phyloP scores from a whole-genome alignment of 23 tunicate species.

The Aplidium turbinatum region DNA sequence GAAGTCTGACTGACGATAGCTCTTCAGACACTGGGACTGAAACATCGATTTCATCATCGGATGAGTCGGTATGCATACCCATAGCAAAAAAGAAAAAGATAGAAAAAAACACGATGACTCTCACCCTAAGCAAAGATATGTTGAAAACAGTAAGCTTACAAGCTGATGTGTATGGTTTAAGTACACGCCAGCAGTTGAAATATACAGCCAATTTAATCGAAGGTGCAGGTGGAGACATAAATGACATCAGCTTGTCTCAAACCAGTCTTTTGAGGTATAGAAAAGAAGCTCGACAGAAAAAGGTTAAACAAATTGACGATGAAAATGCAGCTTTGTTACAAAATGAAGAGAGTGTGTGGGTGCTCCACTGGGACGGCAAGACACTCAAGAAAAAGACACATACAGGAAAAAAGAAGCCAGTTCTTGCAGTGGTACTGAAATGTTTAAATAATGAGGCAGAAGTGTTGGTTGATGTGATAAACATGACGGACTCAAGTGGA shows the following conservation, averaged over 20 bases:
- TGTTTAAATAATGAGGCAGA: neutral
- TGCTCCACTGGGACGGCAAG: conserved; percentile 27
- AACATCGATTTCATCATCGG: too few relatives aligned
- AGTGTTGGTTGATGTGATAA: conserved; percentile 13
- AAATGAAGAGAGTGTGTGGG: conserved; percentile 21
- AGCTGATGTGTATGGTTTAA: conserved; percentile 8
- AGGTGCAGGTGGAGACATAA: conserved; percentile 7
- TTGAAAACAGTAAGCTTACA: conserved; percentile 14
- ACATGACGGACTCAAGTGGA: neutral
- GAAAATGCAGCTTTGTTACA: neutral
- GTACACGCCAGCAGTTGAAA: conserved; percentile 16
- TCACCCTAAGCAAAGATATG: neutral
- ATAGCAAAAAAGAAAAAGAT: neutral
- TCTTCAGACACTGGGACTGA: too few relatives aligned
- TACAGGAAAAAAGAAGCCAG: conserved; percentile 1
- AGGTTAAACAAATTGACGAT: neutral
- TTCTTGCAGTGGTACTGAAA: conserved; percentile 4
- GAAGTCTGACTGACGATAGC: too few relatives aligned
- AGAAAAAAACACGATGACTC: neutral
- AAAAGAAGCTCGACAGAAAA: neutral
- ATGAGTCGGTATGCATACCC: too few relatives aligned
- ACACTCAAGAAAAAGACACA: conserved; percentile 2
- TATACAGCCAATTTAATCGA: neutral
- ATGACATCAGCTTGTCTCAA: conserved; percentile 10
- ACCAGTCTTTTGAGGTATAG: conserved; percentile 6